These are phyloP conservation scores for Propsilocerus akamusi DNA, from an alignment of 1,140 invertebrate species.

Conservation along the genomic window DNA sequence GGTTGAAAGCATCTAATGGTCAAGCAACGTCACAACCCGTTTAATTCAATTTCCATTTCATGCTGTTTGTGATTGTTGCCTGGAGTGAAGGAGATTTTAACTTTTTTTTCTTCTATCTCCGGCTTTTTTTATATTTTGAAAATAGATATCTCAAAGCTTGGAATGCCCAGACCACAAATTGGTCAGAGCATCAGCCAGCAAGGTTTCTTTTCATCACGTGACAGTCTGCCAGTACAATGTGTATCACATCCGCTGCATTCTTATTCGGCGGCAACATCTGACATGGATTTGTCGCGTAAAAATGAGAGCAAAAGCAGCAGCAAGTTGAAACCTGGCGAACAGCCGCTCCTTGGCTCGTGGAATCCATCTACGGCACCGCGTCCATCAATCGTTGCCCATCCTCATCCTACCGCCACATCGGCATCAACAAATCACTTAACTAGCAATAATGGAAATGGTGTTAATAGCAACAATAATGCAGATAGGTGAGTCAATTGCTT, in stretches of 20 bases:
- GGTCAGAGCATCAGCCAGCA: constrained; percentile 30
- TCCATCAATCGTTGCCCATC: constrained; percentile 21
- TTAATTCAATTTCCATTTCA: too few species aligned
- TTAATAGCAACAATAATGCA: constrained; percentile 17
- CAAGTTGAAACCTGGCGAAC: constrained; percentile 34
- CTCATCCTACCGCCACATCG: constrained; percentile 18
- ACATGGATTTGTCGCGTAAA: constrained; percentile 50
- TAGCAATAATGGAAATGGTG: constrained; percentile 17
- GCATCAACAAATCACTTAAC: constrained; percentile 15
- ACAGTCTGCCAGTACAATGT: constrained; percentile 40
- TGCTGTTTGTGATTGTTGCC: too few species aligned
- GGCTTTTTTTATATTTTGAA: constrained; percentile 28
- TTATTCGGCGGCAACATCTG: constrained; percentile 45
- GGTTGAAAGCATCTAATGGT: too few species aligned
- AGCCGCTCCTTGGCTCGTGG: constrained; percentile 21
- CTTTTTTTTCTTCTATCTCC: too few species aligned
- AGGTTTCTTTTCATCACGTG: constrained; percentile 46
- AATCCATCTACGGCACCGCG: constrained; percentile 17
- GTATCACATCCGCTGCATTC: constrained; percentile 31
- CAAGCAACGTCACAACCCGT: too few species aligned
- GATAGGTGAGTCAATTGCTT: constrained; percentile 16
- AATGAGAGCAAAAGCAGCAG: constrained; percentile 41
- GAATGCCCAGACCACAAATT: constrained; percentile 31
- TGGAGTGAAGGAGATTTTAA: too few species aligned
- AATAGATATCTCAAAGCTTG: constrained; percentile 44